These are phyloP conservation scores for Temnothorax curvispinosus DNA, from an alignment of 1,140 invertebrate species.

Conservation along the genomic window DNA sequence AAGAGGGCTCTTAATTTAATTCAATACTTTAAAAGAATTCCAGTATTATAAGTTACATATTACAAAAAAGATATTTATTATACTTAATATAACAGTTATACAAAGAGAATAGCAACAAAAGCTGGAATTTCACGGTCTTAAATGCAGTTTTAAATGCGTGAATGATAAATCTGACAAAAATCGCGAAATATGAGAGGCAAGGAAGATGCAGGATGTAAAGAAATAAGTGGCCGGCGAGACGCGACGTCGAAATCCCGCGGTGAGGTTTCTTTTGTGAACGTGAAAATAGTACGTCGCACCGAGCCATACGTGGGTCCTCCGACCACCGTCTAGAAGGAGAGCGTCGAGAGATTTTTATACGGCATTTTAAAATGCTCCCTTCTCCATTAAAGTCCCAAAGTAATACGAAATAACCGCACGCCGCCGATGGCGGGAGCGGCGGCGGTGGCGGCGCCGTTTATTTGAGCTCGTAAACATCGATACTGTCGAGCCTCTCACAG, in stretches of 20 bases:
- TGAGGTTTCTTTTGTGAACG: constrained; percentile 70
- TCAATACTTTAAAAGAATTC: not conserved
- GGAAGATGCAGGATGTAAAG: constrained; percentile 22
- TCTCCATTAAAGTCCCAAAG: constrained; percentile 79
- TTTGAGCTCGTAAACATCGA: constrained; percentile 84
- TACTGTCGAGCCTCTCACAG: constrained; percentile 64
- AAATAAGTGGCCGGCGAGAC: constrained; percentile 6
- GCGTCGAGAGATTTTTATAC: constrained; percentile 79
- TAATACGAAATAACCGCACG: constrained; percentile 82
- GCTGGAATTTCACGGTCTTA: not conserved
- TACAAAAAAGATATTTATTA: constrained; percentile 17
- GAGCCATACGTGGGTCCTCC: constrained; percentile 36
- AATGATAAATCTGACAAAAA: constrained; percentile 40
- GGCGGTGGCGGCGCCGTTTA: constrained; percentile 77
- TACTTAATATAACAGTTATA: not conserved
- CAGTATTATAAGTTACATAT: not conserved
- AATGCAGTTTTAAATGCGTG: constrained; percentile 3
- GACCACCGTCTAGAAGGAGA: constrained; percentile 65
- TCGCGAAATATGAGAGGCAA: not conserved
- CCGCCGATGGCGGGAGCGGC: constrained; percentile 11
- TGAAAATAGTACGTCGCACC: constrained; percentile 15
- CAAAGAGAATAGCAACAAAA: not conserved
- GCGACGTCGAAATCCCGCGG: constrained; percentile 69
- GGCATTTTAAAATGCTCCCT: constrained; percentile 78
- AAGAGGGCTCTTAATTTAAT: not conserved